Base-by-base conservation (phyloP, 2,113 vertebrate species). In the Probosciger aterrimus region DNA sequence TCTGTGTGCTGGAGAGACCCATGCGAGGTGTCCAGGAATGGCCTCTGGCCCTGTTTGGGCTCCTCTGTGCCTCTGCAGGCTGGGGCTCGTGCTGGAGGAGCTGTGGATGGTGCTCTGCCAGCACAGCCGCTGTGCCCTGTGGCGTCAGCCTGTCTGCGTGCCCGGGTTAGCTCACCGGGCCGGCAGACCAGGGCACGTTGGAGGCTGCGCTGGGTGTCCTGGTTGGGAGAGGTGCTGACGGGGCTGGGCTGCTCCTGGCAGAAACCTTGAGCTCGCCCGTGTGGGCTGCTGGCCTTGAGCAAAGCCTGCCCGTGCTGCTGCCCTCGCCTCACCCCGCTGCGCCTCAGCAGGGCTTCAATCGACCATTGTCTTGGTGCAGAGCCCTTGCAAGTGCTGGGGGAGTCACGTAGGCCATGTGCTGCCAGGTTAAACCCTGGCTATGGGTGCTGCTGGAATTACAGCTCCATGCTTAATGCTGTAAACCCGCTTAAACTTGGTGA, bases 361-460 rank as follows among this genome's bases (percentile, higher is more conserved):
- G 37, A 10, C 77, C 44, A 96, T 97, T 97, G 96, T 97, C 78
- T 70, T 16, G 91, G 64, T 71, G 71, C 86, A 39, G 92, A 88
- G 91, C 65, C 82, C 73, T 76, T 23, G 44, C 16, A 5, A 59
- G 39, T 0, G 1, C 65, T 6, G 13, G 35, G 86, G 81, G 23
- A 65, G 93, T 95, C 96, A 96, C 82, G 91, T 91, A 96, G 94
- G 50, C 94, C 50, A 1, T 63, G 73, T 53, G 67, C 57, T 4
- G 25, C 73, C 64, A 63, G 84, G 93, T 75, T 96, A 92, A 96
- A 81, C 59, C 86, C 68, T 0, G 3, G 33, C 88, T 31, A 3
- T 50, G 73, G 60, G 64, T 5, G 14, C 75, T 64, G 1, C 22
- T 44, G 73, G 87, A 83, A 49, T 88, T 78, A 83, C 19, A 39